Evolutionary conservation across 2,888 invertebrate genomes (phyloP).

Genomic region (Spodoptera exigua): DNA sequence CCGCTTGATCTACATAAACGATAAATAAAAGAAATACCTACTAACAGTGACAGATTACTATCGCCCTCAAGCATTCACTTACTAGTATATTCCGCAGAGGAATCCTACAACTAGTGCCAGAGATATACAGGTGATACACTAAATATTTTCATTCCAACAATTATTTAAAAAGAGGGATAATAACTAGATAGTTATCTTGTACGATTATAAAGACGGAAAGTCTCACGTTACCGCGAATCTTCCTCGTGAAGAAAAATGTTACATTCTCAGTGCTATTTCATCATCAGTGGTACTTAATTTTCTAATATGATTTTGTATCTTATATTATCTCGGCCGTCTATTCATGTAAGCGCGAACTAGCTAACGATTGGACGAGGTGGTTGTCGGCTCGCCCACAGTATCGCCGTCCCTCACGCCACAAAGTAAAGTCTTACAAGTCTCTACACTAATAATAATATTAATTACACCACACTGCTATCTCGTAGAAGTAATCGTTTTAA

Average conservation of each 20-base stretch:
- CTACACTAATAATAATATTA: conserved; percentile 73
- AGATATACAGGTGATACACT: conserved; percentile 51
- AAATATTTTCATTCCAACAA: conserved; percentile 45
- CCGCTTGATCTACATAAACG: conserved; percentile 47
- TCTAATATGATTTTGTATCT: conserved; percentile 28
- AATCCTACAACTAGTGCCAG: conserved; percentile 39
- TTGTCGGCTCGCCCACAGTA: conserved; percentile 19
- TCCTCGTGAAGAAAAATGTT: conserved; percentile 7
- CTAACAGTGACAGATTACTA: conserved; percentile 55
- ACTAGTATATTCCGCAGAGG: conserved; percentile 37
- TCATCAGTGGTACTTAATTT: conserved; percentile 7
- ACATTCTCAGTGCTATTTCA: conserved; percentile 11
- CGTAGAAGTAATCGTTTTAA: conserved; percentile 74
- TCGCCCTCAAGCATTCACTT: conserved; percentile 51
- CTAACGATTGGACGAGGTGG: conserved; percentile 17
- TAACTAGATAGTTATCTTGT: conserved; percentile 40
- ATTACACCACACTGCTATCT: conserved; percentile 67
- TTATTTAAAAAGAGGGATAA: conserved; percentile 43
- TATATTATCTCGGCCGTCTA: conserved; percentile 30
- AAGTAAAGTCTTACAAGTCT: conserved; percentile 57
- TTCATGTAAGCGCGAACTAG: conserved; percentile 24
- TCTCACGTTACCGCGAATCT: conserved; percentile 36
- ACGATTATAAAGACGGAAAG: conserved; percentile 29
- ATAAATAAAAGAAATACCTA: conserved; percentile 4
- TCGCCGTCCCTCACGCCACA: conserved; percentile 14